Base-by-base conservation (phyloP, 2,113 vertebrate genomes). In the Dryoscopus gambensis region DNA sequence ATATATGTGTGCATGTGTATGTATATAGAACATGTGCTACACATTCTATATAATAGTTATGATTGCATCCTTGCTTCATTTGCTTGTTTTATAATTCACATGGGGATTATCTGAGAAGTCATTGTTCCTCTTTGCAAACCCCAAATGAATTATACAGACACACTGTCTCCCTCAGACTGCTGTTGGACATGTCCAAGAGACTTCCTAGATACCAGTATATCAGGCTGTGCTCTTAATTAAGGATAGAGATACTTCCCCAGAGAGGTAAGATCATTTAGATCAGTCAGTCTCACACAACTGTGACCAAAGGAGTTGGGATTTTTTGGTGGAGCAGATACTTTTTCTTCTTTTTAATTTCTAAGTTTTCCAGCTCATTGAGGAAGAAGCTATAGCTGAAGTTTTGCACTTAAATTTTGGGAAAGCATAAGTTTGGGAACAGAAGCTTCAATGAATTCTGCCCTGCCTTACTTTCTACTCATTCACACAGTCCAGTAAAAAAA, bases 171-270 rank as follows among this genome's bases (percentile, higher is more conserved):
- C 84, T 92, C 17, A 80, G 18, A 16, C 78, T 64, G 18, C 27
- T 42, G 71, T 81, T 53, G 77, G 75, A 95, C 74, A 55, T 49
- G 56, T 52, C 82, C 71, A 69, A 80, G 62, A 87, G 79, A 93
- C 80, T 79, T 71, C 44, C 80, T 27, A 84, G 75, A 57, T 10
- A 24, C 21, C 39, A 56, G 17, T 39, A 5, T 8, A 52, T 39
- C 60, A 67, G 62, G 46, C 70, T 93, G 12, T 53, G 68, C 35
- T 96, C 90, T 94, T 93, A 79, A 93, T 90, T 93, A 92, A 93
- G 83, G 73, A 79, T 89, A 94, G 53, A 83, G 60, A 77, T 87
- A 46, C 62, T 84, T 95, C 81, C 71, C 84, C 31, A 18, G 56
- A 63, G 87, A 85, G 23, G 10, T 53, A 63, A 63, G 62, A 95